phyloP scores from a whole-genome alignment of 2,888 invertebrate species.

The Melieria omissa region DNA sequence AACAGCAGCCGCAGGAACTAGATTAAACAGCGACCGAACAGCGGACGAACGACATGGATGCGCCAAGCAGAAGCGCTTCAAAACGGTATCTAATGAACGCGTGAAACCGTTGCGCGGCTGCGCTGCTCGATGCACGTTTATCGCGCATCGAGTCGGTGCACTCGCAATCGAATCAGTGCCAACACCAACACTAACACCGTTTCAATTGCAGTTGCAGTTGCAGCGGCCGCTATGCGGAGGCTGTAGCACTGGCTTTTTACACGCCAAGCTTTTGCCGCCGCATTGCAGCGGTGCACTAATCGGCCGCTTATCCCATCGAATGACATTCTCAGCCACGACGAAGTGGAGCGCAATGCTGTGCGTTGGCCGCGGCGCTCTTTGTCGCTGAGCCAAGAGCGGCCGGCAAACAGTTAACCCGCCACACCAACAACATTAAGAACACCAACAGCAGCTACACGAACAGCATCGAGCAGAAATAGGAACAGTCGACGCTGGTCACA shows the following conservation, averaged over 20 bases:
- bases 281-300: neutral
- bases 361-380: too few relatives aligned
- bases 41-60: neutral
- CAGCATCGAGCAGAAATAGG: slow-evolving; percentile 14
- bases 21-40: neutral
- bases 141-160: too few relatives aligned
- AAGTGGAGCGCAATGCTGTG: slow-evolving; percentile 7
- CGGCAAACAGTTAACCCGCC: slow-evolving; percentile 16
- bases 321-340: slow-evolving; percentile 17
- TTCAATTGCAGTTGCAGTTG: neutral
- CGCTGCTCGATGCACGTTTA: neutral
- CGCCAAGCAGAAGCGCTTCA: neutral
- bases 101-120: slow-evolving; percentile 4
- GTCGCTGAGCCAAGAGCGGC: slow-evolving; percentile 17
- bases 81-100: slow-evolving; percentile 35
- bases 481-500: neutral
- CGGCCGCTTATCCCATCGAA: neutral
- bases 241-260: slow-evolving; percentile 31
- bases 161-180: too few relatives aligned
- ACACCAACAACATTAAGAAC: slow-evolving; percentile 11
- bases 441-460: slow-evolving; percentile 16
- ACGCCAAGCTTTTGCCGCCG: neutral
- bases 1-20: neutral
- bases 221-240: slow-evolving; percentile 14
- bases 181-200: too few relatives aligned